Evolutionary conservation across 1,140 invertebrate genomes (phyloP).

Genomic region (Ptiloglossa arizonensis): DNA sequence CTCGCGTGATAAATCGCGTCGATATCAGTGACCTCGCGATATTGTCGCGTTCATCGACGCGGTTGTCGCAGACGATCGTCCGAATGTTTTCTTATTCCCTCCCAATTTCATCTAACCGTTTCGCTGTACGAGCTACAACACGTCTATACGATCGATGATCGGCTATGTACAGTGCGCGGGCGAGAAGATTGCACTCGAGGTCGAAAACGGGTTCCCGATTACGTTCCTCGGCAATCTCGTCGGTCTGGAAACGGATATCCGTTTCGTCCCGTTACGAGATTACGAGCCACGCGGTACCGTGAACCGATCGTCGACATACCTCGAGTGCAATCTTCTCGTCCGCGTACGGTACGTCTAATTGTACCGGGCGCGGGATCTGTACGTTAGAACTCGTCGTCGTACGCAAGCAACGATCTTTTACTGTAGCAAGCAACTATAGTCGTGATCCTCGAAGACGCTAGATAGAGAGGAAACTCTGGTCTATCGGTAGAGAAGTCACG

Average conservation of each 20-base stretch:
- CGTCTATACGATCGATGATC: background rate
- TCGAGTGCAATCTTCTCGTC: too few relatives aligned
- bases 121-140: conserved; percentile 4
- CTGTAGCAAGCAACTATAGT: conserved; percentile 76
- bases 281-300: too few relatives aligned
- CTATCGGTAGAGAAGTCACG: conserved; percentile 62
- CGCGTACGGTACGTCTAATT: too few relatives aligned
- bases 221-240: too few relatives aligned
- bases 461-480: conserved; percentile 41
- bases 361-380: conserved; percentile 12
- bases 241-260: too few relatives aligned
- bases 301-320: too few relatives aligned
- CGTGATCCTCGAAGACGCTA: conserved; percentile 59
- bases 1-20: background rate
- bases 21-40: background rate
- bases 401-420: conserved; percentile 65
- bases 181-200: too few relatives aligned
- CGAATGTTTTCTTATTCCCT: conserved; percentile 47
- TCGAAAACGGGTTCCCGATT: too few relatives aligned
- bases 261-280: too few relatives aligned
- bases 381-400: conserved; percentile 44
- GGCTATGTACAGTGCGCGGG: conserved; percentile 14
- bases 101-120: conserved; percentile 20
- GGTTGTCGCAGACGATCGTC: background rate
- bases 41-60: background rate